These are phyloP conservation scores for Myopa testacea DNA, from an alignment of 2,888 invertebrate genomes.

Conservation along the genomic window DNA sequence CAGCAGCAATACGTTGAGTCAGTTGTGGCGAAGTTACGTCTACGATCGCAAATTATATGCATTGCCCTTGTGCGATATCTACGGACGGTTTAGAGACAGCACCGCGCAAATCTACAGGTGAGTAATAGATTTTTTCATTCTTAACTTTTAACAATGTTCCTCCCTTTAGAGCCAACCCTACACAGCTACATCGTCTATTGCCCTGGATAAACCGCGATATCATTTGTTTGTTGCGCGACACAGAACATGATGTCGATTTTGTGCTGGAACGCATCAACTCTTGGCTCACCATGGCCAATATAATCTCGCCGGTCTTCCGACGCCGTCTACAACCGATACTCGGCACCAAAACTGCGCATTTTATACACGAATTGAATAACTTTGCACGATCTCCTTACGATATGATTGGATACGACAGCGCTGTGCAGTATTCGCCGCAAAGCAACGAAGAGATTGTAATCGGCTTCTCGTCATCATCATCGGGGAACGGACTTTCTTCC, in stretches of 20 bases:
- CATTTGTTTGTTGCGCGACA: constrained; percentile 74
- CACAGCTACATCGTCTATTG: constrained; percentile 83
- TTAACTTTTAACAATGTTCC: not conserved
- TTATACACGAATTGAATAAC: constrained; percentile 87
- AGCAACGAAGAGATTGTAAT: constrained; percentile 61
- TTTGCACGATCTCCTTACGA: constrained; percentile 90
- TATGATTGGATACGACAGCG: constrained; percentile 82
- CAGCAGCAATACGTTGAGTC: constrained; percentile 56
- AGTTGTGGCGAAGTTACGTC: constrained; percentile 74
- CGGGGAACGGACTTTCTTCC: constrained; percentile 47
- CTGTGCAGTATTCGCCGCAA: constrained; percentile 74
- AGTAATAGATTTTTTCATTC: constrained; percentile 35
- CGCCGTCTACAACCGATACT: constrained; percentile 78
- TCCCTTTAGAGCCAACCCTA: constrained; percentile 79
- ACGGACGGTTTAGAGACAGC: constrained; percentile 79
- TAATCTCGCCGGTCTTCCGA: constrained; percentile 74
- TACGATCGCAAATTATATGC: constrained; percentile 84
- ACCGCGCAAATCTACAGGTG: constrained; percentile 82
- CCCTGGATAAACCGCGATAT: constrained; percentile 92
- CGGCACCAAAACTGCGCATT: constrained; percentile 82
- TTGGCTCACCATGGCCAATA: constrained; percentile 76
- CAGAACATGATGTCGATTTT: constrained; percentile 73
- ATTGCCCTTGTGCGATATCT: constrained; percentile 76
- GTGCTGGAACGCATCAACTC: constrained; percentile 79
- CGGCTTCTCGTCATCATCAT: constrained; percentile 57